Evolutionary conservation across 2,888 invertebrate genomes (phyloP).

Genomic region (Clanis bilineata): DNA sequence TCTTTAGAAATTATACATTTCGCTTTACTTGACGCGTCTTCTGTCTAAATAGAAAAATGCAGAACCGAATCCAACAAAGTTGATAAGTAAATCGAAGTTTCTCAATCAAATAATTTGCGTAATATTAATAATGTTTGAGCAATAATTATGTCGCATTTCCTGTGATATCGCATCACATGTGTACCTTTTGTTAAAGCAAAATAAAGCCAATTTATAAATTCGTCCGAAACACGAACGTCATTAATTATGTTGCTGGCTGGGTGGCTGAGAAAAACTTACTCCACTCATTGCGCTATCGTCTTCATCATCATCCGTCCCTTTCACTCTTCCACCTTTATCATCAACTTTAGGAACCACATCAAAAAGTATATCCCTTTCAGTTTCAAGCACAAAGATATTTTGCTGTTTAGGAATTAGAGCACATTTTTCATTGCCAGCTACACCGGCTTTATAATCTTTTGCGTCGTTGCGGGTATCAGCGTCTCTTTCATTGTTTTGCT

Average conservation of each 20-base stretch:
- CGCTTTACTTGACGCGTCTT: too few relatives aligned
- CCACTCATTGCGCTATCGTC: constrained; percentile 80
- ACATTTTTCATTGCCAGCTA: background rate
- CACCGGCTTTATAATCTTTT: constrained; percentile 31
- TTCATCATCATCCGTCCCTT: constrained; percentile 67
- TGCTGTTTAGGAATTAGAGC: constrained; percentile 20
- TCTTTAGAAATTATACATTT: too few relatives aligned
- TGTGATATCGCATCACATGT: constrained; percentile 69
- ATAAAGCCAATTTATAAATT: constrained; percentile 80
- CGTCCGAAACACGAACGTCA: constrained; percentile 78
- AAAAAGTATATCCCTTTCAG: constrained; percentile 28
- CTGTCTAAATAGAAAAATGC: too few relatives aligned
- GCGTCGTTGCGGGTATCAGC: constrained; percentile 33
- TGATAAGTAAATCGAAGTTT: background rate
- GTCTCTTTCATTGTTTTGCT: constrained; percentile 73
- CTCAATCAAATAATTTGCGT: background rate
- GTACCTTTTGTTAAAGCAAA: constrained; percentile 72
- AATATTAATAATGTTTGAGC: constrained; percentile 19
- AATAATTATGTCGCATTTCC: constrained; percentile 54
- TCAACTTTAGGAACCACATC: constrained; percentile 24
- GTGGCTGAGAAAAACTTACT: constrained; percentile 82
- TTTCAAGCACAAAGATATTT: constrained; percentile 24
- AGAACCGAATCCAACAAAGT: background rate
- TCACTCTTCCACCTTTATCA: constrained; percentile 49
- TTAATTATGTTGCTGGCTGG: constrained; percentile 83